Base-by-base conservation (phyloP, 1,140 invertebrate genomes). In the Helicoverpa armigera region DNA sequence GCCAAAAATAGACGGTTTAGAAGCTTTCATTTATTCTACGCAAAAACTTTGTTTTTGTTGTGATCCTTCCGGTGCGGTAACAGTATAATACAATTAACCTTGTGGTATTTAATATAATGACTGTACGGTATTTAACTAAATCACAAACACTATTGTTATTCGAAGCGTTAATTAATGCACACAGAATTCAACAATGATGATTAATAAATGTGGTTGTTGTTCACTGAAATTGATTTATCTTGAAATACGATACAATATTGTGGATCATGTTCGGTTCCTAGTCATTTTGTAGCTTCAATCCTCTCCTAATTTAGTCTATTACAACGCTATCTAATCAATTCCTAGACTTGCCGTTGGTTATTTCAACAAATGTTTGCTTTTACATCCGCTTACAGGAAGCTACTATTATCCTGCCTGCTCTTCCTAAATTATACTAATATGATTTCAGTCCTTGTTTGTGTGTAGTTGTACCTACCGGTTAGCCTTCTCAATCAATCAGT, bases 11-110 rank as follows among this genome's bases (percentile, higher is more conserved):
- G 10, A 67, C 18, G 35, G 31, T 43, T 67, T 50, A 50, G 35
- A 67, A 50, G 63, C 63, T 67, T 18, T 67, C 63, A 67, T 35
- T 50, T 16, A 50, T 67, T 67, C 63, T 35, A 67, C 63, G 14
- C n/a, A n/a, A 48, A 67, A 67, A 67, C 35, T 67, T 67, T 67
- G 63, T 67, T 67, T 35, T 50, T 48, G 29, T 43, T 18, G 48
- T 50, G 43, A 50, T 67, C 35, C 35, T 67, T 67, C 63, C 63
- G 63, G 63, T 48, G n/a, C 43, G 29, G 18, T n/a, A 60, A 29
- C 18, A 23, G 56, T n/a, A 35, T 35, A 35, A 35, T 35, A 35
- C 35, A 35, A 35, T 35, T 35, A 35, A 35, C 35, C 35, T 35
- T 35, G 35, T 35, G 35, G 35, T 35, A 35, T n/a, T 60, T 3